These are phyloP conservation scores for Neoitamus cyanurus DNA, from an alignment of 2,888 invertebrate species.

Conservation along the genomic window DNA sequence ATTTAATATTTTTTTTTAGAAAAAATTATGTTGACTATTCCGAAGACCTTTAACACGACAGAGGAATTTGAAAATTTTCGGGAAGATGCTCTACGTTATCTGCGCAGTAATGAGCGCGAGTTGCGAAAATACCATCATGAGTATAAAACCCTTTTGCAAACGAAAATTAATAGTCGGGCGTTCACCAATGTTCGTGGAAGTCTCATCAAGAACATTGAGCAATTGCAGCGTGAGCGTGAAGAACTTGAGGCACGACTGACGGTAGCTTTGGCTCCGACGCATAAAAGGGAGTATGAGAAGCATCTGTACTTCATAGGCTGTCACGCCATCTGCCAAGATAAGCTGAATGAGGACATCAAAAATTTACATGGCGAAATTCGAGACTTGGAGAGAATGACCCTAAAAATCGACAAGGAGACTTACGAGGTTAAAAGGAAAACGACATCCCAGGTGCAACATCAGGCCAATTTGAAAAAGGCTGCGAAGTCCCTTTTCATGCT, in stretches of 20 bases:
- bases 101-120: slow-evolving; percentile 58
- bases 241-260: slow-evolving; percentile 61
- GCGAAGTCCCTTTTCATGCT: slow-evolving; percentile 59
- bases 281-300: slow-evolving; percentile 56
- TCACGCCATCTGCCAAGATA: slow-evolving; percentile 62
- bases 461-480: slow-evolving; percentile 54
- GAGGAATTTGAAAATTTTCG: neutral
- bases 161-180: slow-evolving; percentile 59
- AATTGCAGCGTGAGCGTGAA: slow-evolving; percentile 58
- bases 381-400: slow-evolving; percentile 61
- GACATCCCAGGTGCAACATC: slow-evolving; percentile 62
- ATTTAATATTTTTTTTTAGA: neutral
- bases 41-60: neutral
- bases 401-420: slow-evolving; percentile 60
- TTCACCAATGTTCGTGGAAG: slow-evolving; percentile 61
- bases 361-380: slow-evolving; percentile 59
- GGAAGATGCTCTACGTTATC: neutral
- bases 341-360: slow-evolving; percentile 59
- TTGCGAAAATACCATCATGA: slow-evolving; percentile 62
- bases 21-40: neutral
- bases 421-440: slow-evolving; percentile 62
- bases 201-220: slow-evolving; percentile 59
- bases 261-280: slow-evolving; percentile 61
- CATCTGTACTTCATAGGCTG: slow-evolving; percentile 59
- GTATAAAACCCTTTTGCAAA: slow-evolving; percentile 61